A percentile compares a stretch with the other conserved stretches of the same genome.
Conservation (phyloP, 2,888 invertebrate genomes). For the Pammene fasciana region DNA sequence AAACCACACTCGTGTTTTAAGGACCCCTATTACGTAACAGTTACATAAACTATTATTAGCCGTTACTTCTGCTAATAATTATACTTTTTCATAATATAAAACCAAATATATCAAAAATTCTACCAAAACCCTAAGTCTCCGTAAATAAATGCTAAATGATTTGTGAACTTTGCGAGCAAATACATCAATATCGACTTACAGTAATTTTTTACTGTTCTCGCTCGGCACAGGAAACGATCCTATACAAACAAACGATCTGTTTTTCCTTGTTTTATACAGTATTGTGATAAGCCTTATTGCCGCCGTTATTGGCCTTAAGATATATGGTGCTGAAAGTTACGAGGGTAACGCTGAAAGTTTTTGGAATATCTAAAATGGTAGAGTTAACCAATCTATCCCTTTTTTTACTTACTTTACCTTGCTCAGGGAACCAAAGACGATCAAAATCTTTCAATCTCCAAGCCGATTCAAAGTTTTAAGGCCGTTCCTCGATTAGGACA, state of each 20-base stretch:
- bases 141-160: conserved; percentile 12
- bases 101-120: background rate
- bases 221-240: background rate
- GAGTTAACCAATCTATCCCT: too few relatives aligned
- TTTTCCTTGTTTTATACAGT: background rate
- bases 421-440: too few relatives aligned
- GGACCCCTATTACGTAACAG: too few relatives aligned
- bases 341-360: background rate
- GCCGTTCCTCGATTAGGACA: too few relatives aligned
- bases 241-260: conserved; percentile 1
- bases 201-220: conserved; percentile 5
- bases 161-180: conserved; percentile 5
- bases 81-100: too few relatives aligned
- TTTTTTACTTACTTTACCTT: too few relatives aligned
- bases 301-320: background rate
- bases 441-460: too few relatives aligned
- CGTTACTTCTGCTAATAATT: too few relatives aligned
- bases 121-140: background rate
- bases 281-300: background rate
- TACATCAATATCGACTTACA: background rate
- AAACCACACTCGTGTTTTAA: too few relatives aligned
- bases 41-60: too few relatives aligned
- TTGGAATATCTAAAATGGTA: background rate
- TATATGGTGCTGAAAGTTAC: background rate
- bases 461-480: too few relatives aligned